Conservation (phyloP, 2,888 invertebrate species). For the Eulithis testata region DNA sequence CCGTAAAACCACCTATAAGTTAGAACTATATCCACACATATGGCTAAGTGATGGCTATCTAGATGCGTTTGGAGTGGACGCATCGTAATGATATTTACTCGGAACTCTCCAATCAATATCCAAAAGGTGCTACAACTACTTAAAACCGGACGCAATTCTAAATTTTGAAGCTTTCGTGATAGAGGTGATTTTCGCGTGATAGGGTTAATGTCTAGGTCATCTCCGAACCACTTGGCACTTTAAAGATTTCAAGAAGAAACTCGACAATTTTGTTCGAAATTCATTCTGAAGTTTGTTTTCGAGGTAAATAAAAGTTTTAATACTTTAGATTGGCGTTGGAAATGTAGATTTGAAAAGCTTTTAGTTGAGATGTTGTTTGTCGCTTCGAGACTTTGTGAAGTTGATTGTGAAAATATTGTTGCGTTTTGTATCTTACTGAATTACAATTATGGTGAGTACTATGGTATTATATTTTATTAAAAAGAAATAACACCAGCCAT, state of each 20-base stretch:
- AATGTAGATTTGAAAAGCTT: constrained; percentile 44
- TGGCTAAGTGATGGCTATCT: constrained; percentile 65
- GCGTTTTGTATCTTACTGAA: neutral
- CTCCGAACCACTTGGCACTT: constrained; percentile 52
- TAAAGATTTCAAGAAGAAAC: constrained; percentile 68
- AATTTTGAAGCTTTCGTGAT: neutral
- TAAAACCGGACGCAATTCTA: constrained; percentile 12
- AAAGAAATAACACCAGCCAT: constrained; percentile 46
- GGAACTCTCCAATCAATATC: constrained; percentile 42
- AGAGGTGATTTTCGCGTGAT: constrained; percentile 35
- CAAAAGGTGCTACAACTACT: constrained; percentile 48
- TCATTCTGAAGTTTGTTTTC: constrained; percentile 67
- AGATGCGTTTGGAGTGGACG: constrained; percentile 62
- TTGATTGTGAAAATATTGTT: constrained; percentile 21
- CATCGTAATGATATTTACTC: constrained; percentile 76
- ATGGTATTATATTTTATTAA: constrained; percentile 32
- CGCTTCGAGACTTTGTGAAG: constrained; percentile 29
- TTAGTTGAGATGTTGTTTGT: constrained; percentile 40
- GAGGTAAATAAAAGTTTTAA: constrained; percentile 64
- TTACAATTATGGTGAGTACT: too few relatives aligned
- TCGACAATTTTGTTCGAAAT: constrained; percentile 73
- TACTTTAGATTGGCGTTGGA: constrained; percentile 58
- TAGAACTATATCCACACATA: constrained; percentile 39
- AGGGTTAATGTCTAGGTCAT: constrained; percentile 49
- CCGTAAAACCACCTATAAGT: neutral